Base-by-base conservation (phyloP, 2,888 invertebrate genomes). In the Mystacides longicornis region DNA sequence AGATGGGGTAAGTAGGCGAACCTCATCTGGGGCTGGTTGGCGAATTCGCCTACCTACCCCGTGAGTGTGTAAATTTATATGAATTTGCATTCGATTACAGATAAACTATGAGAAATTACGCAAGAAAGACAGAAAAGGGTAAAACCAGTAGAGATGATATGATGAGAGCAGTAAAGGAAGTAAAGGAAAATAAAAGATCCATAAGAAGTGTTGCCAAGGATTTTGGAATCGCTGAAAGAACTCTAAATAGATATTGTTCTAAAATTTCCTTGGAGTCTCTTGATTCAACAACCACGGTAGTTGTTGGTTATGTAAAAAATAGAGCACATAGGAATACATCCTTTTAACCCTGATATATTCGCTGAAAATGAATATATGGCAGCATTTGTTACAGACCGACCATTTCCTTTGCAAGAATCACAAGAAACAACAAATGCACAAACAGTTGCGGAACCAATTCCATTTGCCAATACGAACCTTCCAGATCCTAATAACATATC, bases 281-380 rank as follows among this genome's bases (percentile, higher is more conserved):
- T 37, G 37, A 37, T 37, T 37, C 14, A 37, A 37, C 37, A 37
- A 37, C 37, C 37, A 37, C 37, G 16, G 37, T 37, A 37, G 37
- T n/a, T 37, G 37, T 37, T 16, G 37, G 37, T n/a, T 37, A 37
- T 37, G 37, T 16, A 37, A 37, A 37, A 37, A 37, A 37, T 37
- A 37, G 37, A 37, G n/a, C 14, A 16, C n/a, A n/a, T 37, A 21
- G 54, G 55, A 21, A 52, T 52, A 22, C 45, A 31, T n/a, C 46
- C 52, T 46, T 52, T 47, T 42, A 55, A 55, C 51, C 51, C 51
- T 20, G 33, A 55, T 33, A 52, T 55, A 45, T 55, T 55, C 43
- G 37, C 47, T 45, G 51, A 55, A 31, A 20, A 27, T 5, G 45
- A 55, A 31, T 55, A 42, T 51, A 51, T 51, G 45, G 50, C 55